These are phyloP conservation scores for Augochlorella aurata DNA, from an alignment of 2,888 invertebrate genomes.

Conservation along the genomic window DNA sequence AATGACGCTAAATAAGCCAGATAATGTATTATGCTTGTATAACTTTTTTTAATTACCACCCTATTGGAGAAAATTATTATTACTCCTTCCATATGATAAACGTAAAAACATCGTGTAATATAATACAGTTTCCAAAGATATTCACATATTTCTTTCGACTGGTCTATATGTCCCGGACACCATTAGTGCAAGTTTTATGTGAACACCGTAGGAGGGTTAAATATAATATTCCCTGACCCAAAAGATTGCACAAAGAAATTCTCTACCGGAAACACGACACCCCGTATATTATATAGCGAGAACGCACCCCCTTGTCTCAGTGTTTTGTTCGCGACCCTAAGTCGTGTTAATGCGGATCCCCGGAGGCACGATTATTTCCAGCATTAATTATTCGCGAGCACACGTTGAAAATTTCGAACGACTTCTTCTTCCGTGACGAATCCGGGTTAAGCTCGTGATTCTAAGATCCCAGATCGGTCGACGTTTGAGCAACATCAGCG, in stretches of 20 bases:
- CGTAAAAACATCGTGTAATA: no score
- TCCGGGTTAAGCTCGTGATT: conserved; percentile 16
- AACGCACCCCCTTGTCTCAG: not conserved
- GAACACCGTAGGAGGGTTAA: not conserved
- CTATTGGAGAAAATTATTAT: no score
- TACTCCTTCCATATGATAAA: no score
- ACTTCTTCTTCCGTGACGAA: not conserved
- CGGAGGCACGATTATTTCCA: conserved; percentile 31
- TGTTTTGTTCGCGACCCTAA: conserved; percentile 24
- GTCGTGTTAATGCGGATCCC: conserved; percentile 11
- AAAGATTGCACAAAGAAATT: not conserved
- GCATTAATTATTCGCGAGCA: conserved; percentile 38
- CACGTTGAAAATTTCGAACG: conserved; percentile 36
- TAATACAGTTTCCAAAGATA: no score
- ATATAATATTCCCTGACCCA: not conserved
- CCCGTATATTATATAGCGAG: conserved; percentile 6
- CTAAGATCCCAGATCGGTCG: conserved; percentile 18
- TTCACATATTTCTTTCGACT: no score
- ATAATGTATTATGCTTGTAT: no score
- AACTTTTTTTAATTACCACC: no score
- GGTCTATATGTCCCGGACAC: no score
- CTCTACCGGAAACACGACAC: not conserved
- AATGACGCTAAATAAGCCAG: no score
- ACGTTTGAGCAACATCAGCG: not conserved
- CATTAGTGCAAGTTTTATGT: no score